A percentile compares a stretch with the other conserved stretches of the same genome.
Conservation (phyloP, 2,888 invertebrate genomes). For the Nymphalis polychloros region DNA sequence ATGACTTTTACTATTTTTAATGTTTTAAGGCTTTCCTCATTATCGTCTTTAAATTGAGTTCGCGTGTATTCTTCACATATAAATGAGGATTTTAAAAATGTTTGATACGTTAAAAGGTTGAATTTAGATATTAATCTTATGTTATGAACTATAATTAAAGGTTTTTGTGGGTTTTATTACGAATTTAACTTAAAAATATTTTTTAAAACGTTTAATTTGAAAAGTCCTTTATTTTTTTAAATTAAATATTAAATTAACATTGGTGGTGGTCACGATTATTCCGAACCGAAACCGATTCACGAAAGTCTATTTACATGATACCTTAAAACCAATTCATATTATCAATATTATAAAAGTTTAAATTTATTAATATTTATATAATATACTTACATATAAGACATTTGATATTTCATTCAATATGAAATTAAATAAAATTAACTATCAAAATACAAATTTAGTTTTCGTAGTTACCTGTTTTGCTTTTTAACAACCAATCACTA, state of each 20-base stretch:
- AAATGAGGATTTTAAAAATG: constrained; percentile 21
- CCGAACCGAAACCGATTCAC: no score
- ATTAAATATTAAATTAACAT: not conserved
- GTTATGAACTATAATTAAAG: constrained; percentile 5
- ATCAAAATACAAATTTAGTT: no score
- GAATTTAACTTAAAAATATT: not conserved
- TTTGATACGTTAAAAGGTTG: constrained; percentile 22
- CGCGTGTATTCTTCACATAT: constrained; percentile 26
- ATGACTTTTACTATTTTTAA: constrained; percentile 20
- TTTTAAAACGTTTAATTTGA: not conserved
- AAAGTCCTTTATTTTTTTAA: not conserved
- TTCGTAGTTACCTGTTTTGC: no score
- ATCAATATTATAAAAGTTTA: no score
- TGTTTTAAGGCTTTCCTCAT: constrained; percentile 27
- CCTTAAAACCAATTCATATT: no score
- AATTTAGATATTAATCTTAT: constrained; percentile 10
- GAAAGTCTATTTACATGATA: not conserved
- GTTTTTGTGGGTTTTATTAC: not conserved
- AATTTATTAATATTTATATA: no score
- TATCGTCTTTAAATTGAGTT: constrained; percentile 35
- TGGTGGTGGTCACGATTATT: no score
- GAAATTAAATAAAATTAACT: no score
- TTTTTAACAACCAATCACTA: no score
- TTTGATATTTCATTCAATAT: no score
- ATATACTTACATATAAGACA: no score